Base-by-base conservation (phyloP, 1,140 invertebrate genomes). In the Drosophila hydei region DNA sequence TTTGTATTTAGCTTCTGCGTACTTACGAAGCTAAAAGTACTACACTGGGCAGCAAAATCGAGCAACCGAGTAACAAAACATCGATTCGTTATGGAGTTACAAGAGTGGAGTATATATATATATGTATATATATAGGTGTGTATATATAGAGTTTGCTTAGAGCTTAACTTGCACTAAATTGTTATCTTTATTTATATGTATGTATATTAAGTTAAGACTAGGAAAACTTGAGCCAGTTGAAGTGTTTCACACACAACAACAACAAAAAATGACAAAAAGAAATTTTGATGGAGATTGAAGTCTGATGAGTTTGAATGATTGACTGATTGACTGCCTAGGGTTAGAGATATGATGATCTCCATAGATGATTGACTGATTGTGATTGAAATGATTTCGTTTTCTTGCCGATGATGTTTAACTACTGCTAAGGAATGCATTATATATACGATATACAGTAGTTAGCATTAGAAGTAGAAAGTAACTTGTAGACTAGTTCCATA, bases 21-120 rank as follows among this genome's bases (percentile, higher is more conserved):
- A 78, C 81, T 87, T 88, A 76, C 33, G 62, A 87, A 88, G 72
- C 83, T 79, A 83, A 73, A 11, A 33, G 2, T 67, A 73, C 83
- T 87, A 87, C 73, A 64, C 47, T 60, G 83, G 75, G 77, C 38
- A 64, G 59, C 69, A 78, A 84, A 71, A 52, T 62, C 65, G 63
- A 68, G 75, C 72, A 68, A 75, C 83, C 81, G 69, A 59, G 65
- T 79, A 80, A 72, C 62, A 77, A 48, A 75, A 77, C 45, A 63
- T 52, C 12, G 25, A 14, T 25, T 70, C 43, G 30, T 51, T 54
- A 64, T 75, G 58, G 63, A 45, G 38, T 69, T 61, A 78, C 30
- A 74, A 60, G 55, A 40, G 42, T 50, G 36, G 56, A 42, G 25
- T 58, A 4, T 16, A 16, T 52, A 54, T 50, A 43, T 38, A 23